Evolutionary conservation across 2,888 invertebrate genomes (phyloP).

Genomic region (Heliconius erato): DNA sequence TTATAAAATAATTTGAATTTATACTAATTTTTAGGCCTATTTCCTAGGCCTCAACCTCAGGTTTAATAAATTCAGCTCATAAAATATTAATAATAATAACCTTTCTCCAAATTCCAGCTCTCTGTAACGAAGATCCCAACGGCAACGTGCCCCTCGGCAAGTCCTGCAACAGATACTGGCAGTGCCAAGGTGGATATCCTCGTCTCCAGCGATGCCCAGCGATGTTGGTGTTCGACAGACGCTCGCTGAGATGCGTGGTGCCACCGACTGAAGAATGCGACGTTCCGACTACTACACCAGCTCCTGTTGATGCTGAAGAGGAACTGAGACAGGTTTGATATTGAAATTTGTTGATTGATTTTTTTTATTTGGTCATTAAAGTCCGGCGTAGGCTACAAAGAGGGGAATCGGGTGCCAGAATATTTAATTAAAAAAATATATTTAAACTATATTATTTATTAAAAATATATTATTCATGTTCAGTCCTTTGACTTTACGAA

Average conservation of each 20-base stretch:
- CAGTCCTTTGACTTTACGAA: too few relatives aligned
- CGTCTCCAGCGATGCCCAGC: constrained; percentile 95
- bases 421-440: too few relatives aligned
- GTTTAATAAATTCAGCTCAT: background rate
- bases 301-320: constrained; percentile 85
- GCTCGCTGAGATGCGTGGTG: constrained; percentile 93
- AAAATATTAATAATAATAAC: constrained; percentile 8
- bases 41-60: too few relatives aligned
- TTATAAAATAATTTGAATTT: too few relatives aligned
- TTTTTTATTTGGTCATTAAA: background rate
- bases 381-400: too few relatives aligned
- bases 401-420: too few relatives aligned
- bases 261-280: constrained; percentile 96
- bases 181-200: constrained; percentile 97
- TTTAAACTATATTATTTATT: too few relatives aligned
- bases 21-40: too few relatives aligned
- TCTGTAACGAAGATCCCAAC: constrained; percentile 96
- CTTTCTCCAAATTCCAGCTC: constrained; percentile 86
- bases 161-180: constrained; percentile 97
- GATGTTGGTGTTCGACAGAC: constrained; percentile 94
- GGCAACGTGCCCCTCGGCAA: constrained; percentile 96
- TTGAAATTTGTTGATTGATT: background rate
- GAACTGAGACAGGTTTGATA: constrained; percentile 70
- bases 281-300: constrained; percentile 91
- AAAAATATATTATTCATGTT: too few relatives aligned